Evolutionary conservation across 2,888 invertebrate species (phyloP).

Genomic region (Caenorhabditis afra): DNA sequence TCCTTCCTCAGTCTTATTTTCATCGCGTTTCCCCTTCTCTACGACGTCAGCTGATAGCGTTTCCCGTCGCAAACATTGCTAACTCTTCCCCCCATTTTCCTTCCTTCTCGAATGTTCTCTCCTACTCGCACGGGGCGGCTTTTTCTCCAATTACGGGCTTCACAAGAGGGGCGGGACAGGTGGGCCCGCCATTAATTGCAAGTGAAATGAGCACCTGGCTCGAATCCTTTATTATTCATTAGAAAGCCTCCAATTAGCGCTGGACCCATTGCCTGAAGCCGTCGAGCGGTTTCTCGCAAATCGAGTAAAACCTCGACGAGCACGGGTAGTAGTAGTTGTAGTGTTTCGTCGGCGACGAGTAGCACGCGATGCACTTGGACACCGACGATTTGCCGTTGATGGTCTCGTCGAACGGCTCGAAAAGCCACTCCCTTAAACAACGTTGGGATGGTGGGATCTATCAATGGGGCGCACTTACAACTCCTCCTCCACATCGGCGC

Average conservation of each 20-base stretch:
- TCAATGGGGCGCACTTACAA: constrained; percentile 36
- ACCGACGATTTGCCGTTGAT: constrained; percentile 38
- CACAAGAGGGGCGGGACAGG: too few relatives aligned
- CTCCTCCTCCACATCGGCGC: constrained; percentile 37
- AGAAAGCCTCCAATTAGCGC: neutral
- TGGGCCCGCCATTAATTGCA: too few relatives aligned
- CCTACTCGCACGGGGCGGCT: too few relatives aligned
- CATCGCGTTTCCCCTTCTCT: too few relatives aligned
- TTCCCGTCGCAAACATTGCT: neutral
- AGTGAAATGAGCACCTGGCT: too few relatives aligned
- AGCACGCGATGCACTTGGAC: constrained; percentile 37
- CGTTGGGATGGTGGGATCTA: too few relatives aligned
- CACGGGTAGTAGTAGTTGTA: constrained; percentile 43
- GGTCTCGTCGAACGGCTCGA: constrained; percentile 40
- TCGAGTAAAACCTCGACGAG: constrained; percentile 22
- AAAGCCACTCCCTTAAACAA: constrained; percentile 29
- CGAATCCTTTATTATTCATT: neutral
- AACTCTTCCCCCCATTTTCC: constrained; percentile 12
- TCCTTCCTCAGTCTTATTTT: too few relatives aligned
- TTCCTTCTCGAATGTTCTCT: constrained; percentile 19
- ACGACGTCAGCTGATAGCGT: neutral
- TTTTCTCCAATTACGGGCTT: too few relatives aligned
- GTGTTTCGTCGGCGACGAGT: constrained; percentile 20
- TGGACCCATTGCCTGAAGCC: constrained; percentile 28
- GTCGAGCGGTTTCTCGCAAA: constrained; percentile 33